Base-by-base conservation (phyloP, 2,888 invertebrate species). In the Meliscaeva auricollis region DNA sequence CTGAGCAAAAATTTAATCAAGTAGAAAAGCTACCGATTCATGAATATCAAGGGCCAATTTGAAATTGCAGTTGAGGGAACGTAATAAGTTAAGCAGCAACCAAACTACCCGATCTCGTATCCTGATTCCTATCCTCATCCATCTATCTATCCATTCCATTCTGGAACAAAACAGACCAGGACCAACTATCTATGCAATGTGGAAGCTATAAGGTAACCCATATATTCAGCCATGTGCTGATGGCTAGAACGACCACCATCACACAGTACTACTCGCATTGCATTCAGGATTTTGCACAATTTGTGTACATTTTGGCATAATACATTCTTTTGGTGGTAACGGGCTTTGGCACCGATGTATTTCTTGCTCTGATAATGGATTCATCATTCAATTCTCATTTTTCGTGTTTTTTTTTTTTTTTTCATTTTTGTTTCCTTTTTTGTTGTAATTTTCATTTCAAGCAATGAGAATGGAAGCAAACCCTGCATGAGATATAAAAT, bases 1-100 rank as follows among this genome's bases (percentile, higher is more conserved):
- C 72, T 77, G 54, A 54, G 38, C 76, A 73, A 85, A 73, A 85
- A 81, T 70, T 73, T 85, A 85, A 85, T 85, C 85, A 85, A 85
- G 80, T 77, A 81, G 73, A 81, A 85, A 85, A 85, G 73, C 81
- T 76, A 77, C 73, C 81, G 76, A 85, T 73, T 85, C 85, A 85
- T 85, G 81, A 85, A 81, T 85, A 85, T 77, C 81, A 85, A 77
- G 85, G 81, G 76, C 85, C 85, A 85, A 85, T 81, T 77, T 85
- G 22, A 70, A 85, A 77, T 73, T 77, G 68, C 58, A 81, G 72
- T 62, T 41, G 62, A 68, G 69, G 56, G 50, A 76, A 80, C 52
- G 80, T 80, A 85, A 85, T 81, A 81, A 77, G 76, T 85, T 73
- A 73, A 69, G 76, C 85, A 85, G 76, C 68, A 60, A 68, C 54